Base-by-base conservation (phyloP, 2,888 invertebrate genomes). In the Macropis europaea region DNA sequence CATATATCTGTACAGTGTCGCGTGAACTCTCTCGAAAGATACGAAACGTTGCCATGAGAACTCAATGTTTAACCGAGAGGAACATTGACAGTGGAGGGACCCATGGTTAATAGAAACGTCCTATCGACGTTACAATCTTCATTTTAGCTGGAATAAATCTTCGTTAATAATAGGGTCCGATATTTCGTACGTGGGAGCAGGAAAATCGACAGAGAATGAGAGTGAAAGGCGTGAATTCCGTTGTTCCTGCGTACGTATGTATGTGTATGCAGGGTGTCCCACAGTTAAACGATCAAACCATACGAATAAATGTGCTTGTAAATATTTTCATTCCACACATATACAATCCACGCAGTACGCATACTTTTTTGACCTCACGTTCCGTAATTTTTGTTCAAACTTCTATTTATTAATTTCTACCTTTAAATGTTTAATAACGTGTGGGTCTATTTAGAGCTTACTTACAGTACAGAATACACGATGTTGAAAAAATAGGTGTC, bases 161-260 rank as follows among this genome's bases (percentile, higher is more conserved):
- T 43, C 30, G 28, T 48, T 59, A 71, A 79, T 79, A 76, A 76
- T 28, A 7, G 17, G 59, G 38, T 22, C 22, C 38, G 69, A 43
- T 63, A 59, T 68, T 57, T 79, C 71, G 63, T 45, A 42, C 15
- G 17, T 6, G 13, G 47, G 56, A 77, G 42, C 42, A 61, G 36
- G 73, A 81, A 68, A 77, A 76, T 76, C 77, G 72, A 86, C 85
- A 81, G 86, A 74, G 84, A 85, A 84, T 82, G 85, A 86, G 86
- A 86, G 86, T 86, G 86, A 86, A 86, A 86, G 86, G 85, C 63
- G 78, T 56, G 64, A 77, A 86, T 86, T 86, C 85, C 85, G 67
- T 66, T 24, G 43, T n/a, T 38, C 30, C 32, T 54, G 9, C 7
- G 19, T 19, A 38, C 24, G 38, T 15, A 4, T 11, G 32, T 54